A percentile compares a stretch with the other conserved stretches of the same genome.
Evolutionary conservation across 2,797 vertebrate species (phyloP).

Genomic region (Clarias fuscus): DNA sequence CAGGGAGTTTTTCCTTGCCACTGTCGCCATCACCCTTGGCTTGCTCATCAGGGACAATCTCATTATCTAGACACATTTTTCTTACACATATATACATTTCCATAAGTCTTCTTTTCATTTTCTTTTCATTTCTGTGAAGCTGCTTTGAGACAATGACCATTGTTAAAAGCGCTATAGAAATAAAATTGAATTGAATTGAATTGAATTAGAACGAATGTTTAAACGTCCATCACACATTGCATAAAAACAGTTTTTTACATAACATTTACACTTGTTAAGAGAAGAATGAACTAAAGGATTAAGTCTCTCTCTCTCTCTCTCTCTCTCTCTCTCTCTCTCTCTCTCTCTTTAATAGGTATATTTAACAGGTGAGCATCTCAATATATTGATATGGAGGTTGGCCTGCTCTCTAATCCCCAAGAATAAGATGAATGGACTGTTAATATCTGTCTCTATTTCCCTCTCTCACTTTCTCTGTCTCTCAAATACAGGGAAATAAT

Average conservation of each 20-base stretch:
- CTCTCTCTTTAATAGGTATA: background rate
- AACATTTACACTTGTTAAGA: background rate
- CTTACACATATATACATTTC: too few relatives aligned
- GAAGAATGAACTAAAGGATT: background rate
- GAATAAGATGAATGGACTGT: conserved; percentile 5
- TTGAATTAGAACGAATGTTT: background rate
- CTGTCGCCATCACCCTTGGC: too few relatives aligned
- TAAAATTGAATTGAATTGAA: too few relatives aligned
- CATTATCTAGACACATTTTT: too few relatives aligned
- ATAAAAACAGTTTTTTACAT: background rate
- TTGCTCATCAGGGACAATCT: too few relatives aligned
- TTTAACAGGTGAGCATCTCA: background rate
- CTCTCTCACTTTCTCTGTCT: background rate
- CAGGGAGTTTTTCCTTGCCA: too few relatives aligned
- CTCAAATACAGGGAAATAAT: background rate
- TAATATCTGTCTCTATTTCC: background rate
- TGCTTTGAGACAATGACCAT: too few relatives aligned
- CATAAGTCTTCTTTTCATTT: too few relatives aligned
- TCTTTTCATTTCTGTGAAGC: too few relatives aligned
- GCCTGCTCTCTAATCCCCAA: background rate
- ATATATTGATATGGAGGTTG: background rate
- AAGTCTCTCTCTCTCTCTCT: background rate
- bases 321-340: background rate
- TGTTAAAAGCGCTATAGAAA: too few relatives aligned
- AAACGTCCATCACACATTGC: background rate